These are phyloP conservation scores for Vulpes ferrilata DNA, from an alignment of 2,113 vertebrate genomes.

Conservation along the genomic window DNA sequence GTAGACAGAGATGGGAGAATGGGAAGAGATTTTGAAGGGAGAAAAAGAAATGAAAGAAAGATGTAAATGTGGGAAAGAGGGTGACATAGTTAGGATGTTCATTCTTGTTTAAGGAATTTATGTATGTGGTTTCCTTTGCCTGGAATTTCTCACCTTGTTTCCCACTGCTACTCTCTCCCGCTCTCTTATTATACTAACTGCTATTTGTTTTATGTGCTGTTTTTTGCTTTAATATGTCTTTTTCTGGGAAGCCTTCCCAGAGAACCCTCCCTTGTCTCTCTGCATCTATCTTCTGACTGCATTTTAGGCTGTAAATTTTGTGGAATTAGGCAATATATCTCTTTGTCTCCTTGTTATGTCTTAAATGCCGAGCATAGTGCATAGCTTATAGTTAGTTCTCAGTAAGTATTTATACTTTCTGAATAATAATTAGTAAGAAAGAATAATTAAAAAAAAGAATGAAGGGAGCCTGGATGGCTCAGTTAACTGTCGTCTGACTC, in stretches of 20 bases:
- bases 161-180: not conserved
- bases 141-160: not conserved
- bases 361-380: not conserved
- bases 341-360: not conserved
- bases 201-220: not conserved
- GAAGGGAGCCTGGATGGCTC: not conserved
- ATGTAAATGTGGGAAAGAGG: not conserved
- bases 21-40: not conserved
- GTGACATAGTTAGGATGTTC: not conserved
- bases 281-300: not conserved
- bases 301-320: not conserved
- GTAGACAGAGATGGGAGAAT: not conserved
- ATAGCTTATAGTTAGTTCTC: not conserved
- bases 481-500: not conserved
- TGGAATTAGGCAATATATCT: not conserved
- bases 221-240: constrained; percentile 1
- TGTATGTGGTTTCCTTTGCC: not conserved
- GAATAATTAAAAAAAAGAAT: constrained; percentile 23
- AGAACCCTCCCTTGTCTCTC: not conserved
- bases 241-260: not conserved
- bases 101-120: not conserved
- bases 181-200: not conserved
- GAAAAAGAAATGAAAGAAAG: not conserved
- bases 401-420: not conserved
- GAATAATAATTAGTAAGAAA: not conserved